Percentiles rank a stretch among this genome's conserved stretches.
Evolutionary conservation across 2,888 invertebrate species (phyloP).

Genomic region (Amorpha juglandis): DNA sequence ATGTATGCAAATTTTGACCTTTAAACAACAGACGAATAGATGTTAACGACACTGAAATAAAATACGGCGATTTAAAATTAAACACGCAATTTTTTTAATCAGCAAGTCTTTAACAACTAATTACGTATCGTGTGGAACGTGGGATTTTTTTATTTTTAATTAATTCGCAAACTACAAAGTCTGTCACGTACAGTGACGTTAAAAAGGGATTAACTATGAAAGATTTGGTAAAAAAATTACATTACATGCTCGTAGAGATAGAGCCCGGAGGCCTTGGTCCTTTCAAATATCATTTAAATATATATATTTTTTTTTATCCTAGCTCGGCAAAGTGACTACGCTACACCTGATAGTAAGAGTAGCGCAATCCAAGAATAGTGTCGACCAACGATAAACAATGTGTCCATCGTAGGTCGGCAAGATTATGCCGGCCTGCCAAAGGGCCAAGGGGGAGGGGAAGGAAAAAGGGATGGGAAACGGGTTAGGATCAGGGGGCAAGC

Average conservation of each 20-base stretch:
- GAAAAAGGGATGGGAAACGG: too few relatives aligned
- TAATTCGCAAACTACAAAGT: neutral
- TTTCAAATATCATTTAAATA: neutral
- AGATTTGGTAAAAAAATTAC: neutral
- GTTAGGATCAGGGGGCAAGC: too few relatives aligned
- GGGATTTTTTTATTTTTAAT: neutral
- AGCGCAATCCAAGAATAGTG: too few relatives aligned
- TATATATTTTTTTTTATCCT: too few relatives aligned
- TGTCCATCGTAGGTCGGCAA: too few relatives aligned
- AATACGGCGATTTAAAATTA: neutral
- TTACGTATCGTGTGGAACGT: neutral
- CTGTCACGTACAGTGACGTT: neutral
- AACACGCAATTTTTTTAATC: neutral
- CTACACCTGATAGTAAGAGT: too few relatives aligned
- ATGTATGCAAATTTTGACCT: constrained; percentile 11
- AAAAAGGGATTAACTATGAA: neutral
- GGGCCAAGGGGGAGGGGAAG: too few relatives aligned
- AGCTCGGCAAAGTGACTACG: too few relatives aligned
- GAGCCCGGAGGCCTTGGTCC: neutral
- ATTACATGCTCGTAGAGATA: neutral
- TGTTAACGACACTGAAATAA: constrained; percentile 2
- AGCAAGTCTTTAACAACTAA: neutral
- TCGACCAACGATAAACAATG: too few relatives aligned
- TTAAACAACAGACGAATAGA: neutral
- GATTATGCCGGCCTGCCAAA: too few relatives aligned